phyloP scores from a whole-genome alignment of 2,113 vertebrate genomes.

The Ameiurus melas region DNA sequence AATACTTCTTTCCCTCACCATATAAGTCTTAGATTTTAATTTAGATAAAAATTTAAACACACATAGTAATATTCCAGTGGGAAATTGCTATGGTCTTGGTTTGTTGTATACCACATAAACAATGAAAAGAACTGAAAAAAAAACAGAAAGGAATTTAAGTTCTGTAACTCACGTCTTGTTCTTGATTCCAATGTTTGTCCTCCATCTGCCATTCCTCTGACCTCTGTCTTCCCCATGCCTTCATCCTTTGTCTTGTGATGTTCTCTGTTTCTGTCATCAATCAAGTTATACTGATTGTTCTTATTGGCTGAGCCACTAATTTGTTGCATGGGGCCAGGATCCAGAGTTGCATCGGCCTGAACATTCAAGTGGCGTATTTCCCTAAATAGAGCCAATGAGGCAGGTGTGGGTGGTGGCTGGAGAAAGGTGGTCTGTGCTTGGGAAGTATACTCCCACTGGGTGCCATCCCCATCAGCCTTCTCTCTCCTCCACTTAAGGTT shows the following conservation, averaged over 20 bases:
- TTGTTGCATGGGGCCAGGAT: slow-evolving; percentile 60
- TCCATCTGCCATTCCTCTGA: slow-evolving; percentile 77
- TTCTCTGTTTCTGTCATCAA: slow-evolving; percentile 56
- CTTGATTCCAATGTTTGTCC: slow-evolving; percentile 68
- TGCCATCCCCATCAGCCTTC: slow-evolving; percentile 62
- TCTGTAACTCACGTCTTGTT: slow-evolving; percentile 67
- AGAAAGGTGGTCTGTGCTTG: slow-evolving; percentile 70
- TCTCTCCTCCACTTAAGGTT: slow-evolving; percentile 73
- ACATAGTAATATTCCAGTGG: background rate
- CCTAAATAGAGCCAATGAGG: slow-evolving; percentile 76
- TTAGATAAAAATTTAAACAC: background rate
- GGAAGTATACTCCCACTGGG: slow-evolving; percentile 73
- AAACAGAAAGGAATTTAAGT: background rate
- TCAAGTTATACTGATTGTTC: slow-evolving; percentile 59
- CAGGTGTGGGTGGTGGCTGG: slow-evolving; percentile 70
- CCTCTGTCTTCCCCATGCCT: slow-evolving; percentile 58
- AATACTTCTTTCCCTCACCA: no score
- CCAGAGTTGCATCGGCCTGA: slow-evolving; percentile 64
- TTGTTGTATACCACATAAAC: background rate
- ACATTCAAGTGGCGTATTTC: slow-evolving; percentile 80
- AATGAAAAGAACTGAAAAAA: background rate
- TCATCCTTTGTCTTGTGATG: slow-evolving; percentile 44
- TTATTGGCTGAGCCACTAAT: slow-evolving; percentile 66
- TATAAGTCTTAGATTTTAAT: background rate
- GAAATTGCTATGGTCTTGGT: background rate